phyloP scores from a whole-genome alignment of 2,113 vertebrate species.

The Seriola quinqueradiata region DNA sequence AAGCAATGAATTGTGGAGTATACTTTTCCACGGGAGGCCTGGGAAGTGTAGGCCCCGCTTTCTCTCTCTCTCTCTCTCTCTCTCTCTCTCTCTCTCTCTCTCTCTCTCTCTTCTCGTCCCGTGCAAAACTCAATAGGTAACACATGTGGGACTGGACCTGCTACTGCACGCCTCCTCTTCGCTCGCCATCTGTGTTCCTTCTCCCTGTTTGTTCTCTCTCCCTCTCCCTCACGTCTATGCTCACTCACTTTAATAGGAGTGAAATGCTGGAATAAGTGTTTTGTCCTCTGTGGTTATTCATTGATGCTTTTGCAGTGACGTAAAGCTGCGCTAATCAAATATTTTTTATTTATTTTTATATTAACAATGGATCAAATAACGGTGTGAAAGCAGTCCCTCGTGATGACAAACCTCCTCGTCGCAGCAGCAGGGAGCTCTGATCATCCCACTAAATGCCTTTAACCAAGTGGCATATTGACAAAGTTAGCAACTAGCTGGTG shows the following conservation, averaged over 20 bases:
- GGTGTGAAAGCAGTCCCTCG: too few species aligned
- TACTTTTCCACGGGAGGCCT: conserved; percentile 68
- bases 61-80: background rate
- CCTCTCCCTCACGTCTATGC: background rate
- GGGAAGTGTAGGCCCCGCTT: conserved; percentile 55
- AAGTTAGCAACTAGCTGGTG: background rate
- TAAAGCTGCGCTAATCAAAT: too few species aligned
- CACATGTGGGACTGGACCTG: conserved; percentile 62
- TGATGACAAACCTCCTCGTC: too few species aligned
- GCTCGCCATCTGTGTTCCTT: background rate
- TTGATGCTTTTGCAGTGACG: background rate
- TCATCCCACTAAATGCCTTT: background rate
- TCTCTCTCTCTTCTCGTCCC: conserved; percentile 11
- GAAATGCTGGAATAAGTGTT: background rate
- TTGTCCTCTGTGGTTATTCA: background rate
- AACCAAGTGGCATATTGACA: background rate
- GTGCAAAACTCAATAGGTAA: conserved; percentile 60
- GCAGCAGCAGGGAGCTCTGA: too few species aligned
- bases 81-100: conserved; percentile 8
- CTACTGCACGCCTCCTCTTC: background rate
- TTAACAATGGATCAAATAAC: too few species aligned
- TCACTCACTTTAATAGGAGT: background rate
- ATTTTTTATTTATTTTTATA: too few species aligned
- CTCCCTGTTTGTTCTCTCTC: background rate
- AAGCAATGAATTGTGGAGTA: conserved; percentile 81